A percentile compares a stretch with the other conserved stretches of the same genome.
These are phyloP conservation scores for Ceratina australensis DNA, from an alignment of 1,140 invertebrate species.

Conservation along the genomic window DNA sequence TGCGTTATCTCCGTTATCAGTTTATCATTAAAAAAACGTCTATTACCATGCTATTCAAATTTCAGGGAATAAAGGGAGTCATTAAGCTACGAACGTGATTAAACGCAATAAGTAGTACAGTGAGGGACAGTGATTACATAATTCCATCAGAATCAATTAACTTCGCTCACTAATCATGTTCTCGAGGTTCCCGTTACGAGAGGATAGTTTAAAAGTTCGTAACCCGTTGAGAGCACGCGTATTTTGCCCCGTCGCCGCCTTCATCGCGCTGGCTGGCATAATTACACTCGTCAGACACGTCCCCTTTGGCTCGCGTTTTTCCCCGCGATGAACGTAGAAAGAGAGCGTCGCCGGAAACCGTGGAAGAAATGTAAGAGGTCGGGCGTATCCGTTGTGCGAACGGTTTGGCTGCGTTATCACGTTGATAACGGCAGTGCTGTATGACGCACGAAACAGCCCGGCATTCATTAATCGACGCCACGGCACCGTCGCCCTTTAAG, in stretches of 20 bases:
- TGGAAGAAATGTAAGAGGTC: constrained; percentile 8
- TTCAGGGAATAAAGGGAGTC: too few species aligned
- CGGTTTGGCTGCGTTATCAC: constrained; percentile 32
- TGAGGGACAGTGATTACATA: too few species aligned
- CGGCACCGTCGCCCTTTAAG: constrained; percentile 56
- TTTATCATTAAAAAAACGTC: too few species aligned
- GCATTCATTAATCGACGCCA: constrained; percentile 62
- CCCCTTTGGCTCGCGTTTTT: not conserved
- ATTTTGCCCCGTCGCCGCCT: constrained; percentile 17
- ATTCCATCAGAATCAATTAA: not conserved
- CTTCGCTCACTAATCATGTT: not conserved
- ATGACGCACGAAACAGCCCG: constrained; percentile 29
- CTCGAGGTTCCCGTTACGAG: too few species aligned
- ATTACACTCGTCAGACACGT: constrained; percentile 45
- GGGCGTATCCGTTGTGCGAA: not conserved
- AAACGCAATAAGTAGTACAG: too few species aligned
- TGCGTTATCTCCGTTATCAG: too few species aligned
- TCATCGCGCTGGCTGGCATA: constrained; percentile 7
- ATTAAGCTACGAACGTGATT: too few species aligned
- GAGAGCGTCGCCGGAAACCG: not conserved
- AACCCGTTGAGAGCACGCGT: not conserved
- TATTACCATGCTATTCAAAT: too few species aligned
- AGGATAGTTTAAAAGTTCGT: not conserved
- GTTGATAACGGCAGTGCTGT: constrained; percentile 44
- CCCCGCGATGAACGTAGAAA: not conserved